phyloP scores from a whole-genome alignment of 2,113 vertebrate genomes.

The Pluvialis apricaria region DNA sequence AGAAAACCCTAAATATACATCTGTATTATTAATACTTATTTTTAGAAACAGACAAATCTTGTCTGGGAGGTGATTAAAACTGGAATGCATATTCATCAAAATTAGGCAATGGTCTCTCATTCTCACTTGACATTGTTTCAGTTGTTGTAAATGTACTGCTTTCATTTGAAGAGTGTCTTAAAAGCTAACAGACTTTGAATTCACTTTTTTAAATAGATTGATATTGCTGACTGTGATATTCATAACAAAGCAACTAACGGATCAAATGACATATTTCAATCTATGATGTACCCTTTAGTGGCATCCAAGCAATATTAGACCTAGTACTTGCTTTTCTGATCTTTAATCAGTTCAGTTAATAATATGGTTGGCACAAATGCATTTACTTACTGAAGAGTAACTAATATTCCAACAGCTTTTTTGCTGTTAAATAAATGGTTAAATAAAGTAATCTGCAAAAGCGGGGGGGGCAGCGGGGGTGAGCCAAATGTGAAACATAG shows the following conservation, averaged over 20 bases:
- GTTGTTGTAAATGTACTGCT: background rate
- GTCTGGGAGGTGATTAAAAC: background rate
- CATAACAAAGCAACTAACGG: background rate
- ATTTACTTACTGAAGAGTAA: background rate
- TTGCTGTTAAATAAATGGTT: background rate
- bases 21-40: background rate
- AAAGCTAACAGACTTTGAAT: conserved; percentile 15
- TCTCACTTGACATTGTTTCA: background rate
- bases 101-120: background rate
- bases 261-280: conserved; percentile 11
- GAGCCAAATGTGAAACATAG: background rate
- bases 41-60: background rate
- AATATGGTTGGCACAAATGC: background rate
- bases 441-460: background rate
- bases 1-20: background rate
- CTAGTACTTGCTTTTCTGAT: background rate
- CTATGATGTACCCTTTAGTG: background rate
- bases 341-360: background rate
- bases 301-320: background rate
- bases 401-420: background rate
- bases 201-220: background rate
- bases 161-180: background rate
- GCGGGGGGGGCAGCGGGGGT: too few relatives aligned
- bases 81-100: background rate
- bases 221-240: background rate